A percentile compares a stretch with the other conserved stretches of the same genome.
Conservation (phyloP, 2,113 vertebrate genomes). For the Herpetotheres cachinnans region DNA sequence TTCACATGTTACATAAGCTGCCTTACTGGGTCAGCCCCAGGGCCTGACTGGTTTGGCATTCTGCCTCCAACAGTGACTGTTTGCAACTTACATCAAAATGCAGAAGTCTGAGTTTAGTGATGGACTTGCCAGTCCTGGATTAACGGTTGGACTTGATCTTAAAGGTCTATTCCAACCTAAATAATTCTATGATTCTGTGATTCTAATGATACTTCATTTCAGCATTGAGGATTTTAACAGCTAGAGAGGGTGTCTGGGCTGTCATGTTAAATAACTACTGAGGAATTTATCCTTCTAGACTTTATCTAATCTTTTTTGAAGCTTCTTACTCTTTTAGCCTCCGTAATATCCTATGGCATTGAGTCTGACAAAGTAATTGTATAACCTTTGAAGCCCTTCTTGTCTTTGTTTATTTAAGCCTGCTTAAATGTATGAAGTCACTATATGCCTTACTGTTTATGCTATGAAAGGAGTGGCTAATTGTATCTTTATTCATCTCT, state of each 20-base stretch:
- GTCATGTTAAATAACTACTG: not conserved
- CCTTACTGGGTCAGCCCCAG: not conserved
- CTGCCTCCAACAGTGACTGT: not conserved
- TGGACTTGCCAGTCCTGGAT: too few relatives aligned
- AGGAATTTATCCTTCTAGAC: not conserved
- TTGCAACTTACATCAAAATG: not conserved
- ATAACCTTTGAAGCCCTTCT: not conserved
- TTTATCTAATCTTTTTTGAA: conserved; percentile 6
- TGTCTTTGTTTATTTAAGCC: not conserved
- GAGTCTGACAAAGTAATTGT: conserved; percentile 3
- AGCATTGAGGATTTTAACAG: not conserved
- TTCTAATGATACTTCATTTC: not conserved
- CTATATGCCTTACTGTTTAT: not conserved
- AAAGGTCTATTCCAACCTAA: too few relatives aligned
- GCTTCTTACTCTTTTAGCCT: not conserved
- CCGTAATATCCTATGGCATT: not conserved
- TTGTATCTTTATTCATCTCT: not conserved
- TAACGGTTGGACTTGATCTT: too few relatives aligned
- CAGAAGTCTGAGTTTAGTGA: not conserved
- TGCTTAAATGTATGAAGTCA: not conserved
- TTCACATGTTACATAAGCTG: not conserved
- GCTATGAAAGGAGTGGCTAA: not conserved
- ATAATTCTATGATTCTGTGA: too few relatives aligned
- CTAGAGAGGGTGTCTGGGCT: not conserved
- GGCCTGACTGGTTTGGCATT: not conserved